Evolutionary conservation across 2,888 invertebrate genomes (phyloP), one percentile per base, ranked within the genome.

Genomic region (Cryptus armator): DNA sequence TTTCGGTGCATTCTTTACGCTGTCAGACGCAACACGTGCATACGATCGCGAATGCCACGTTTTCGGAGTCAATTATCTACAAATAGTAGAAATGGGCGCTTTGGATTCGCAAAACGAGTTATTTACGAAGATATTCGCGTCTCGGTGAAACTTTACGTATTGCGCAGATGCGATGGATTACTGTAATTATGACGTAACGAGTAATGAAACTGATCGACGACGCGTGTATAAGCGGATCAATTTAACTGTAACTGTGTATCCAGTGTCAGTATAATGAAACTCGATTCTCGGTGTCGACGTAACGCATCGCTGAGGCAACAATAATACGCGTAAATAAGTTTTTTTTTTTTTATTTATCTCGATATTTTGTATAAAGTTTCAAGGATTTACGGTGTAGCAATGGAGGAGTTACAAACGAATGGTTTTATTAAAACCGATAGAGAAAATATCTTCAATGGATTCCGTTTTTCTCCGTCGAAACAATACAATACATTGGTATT

Each of bases 401-500:
- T 84, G 86, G 85, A 81, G 10, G 64, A 78, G 9, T 29, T 68
- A 12, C 53, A 83, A 29, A 70, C 67, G 10, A 83, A 83, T 44
- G 78, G 68, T n/a, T 70, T 79, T 1, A 10, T 44, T 3, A 48
- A 80, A 62, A 10, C 16, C n/a, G 46, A 70, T 44, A 14, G 43
- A 48, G 29, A 6, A 10, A 48, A 10, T 6, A 19, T n/a, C 46
- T n/a, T 16, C n/a, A 66, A 74, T 46, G 70, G 48, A 71, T 29
- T 56, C 51, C 24, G 24, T 24, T 24, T 66, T 2, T 10, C 12
- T 0, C 32, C 70, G 53, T 14, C 48, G 12, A 64, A 82, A 46
- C 66, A 75, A 68, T 83, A 51, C 32, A 56, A 75, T 7, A 92
- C 89, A 0, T 92, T 96, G 68, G 92, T 95, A 44, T 96, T 96